Evolutionary conservation across 2,888 invertebrate genomes (phyloP), one percentile per base, ranked within the genome.

Genomic region (Dasysyrphus tricinctus): DNA sequence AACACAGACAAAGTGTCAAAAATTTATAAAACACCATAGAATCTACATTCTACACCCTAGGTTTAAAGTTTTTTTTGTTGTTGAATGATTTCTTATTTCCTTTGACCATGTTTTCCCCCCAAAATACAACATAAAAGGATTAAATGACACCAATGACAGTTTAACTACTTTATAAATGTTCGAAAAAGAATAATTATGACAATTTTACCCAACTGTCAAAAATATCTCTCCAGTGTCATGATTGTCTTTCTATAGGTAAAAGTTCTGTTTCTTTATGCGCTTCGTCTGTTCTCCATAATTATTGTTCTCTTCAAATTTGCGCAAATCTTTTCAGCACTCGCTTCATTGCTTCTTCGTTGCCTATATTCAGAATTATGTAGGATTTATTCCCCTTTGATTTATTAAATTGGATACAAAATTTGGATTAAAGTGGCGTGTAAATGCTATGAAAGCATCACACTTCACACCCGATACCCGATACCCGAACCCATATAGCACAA

Each of bases 351-450:
- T 65, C 47, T n/a, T n/a, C n/a, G n/a, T n/a, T 7, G 7, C 3
- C 7, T 63, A 12, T 42, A 24, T 51, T 12, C 5, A 63, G 14
- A 37, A 24, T 34, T 39, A 32, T 39, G 49, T 57, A 34, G 11
- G 11, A 70, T 54, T 42, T 65, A 9, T 37, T 59, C 14, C 6
- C 5, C 3, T 56, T 63, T 86, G 86, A 86, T 86, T 86, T 86
- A 86, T 86, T 74, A 78, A 86, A 86, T 67, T 86, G 82, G 86
- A 79, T 82, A 78, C 75, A 82, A 78, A 82, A 82, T 78, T 82
- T 70, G 82, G 78, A 86, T 75, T 79, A 82, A 82, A 82, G 78
- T 79, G 82, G 82, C 86, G 86, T 82, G 82, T 86, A 82, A 86
- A 86, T 44, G 78, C 75, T 72, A 65, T 51, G 51, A 37, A 74